Conservation (phyloP, 2,888 invertebrate species). For the Aphelenchoides bicaudatus region DNA sequence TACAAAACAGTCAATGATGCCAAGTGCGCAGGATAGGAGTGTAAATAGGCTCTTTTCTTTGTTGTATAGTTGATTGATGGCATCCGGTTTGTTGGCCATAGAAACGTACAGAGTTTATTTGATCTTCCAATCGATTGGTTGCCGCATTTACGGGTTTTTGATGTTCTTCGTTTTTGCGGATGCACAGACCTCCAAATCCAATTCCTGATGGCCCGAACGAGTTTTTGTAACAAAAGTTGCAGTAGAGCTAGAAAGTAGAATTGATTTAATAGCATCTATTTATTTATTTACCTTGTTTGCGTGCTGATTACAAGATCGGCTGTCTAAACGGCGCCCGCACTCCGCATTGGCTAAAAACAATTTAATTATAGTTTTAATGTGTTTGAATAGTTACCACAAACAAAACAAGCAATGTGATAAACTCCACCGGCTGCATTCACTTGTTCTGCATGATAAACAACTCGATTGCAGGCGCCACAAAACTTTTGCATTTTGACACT, state of each 20-base stretch:
- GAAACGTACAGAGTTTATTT: slow-evolving; percentile 10
- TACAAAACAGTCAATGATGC: no score
- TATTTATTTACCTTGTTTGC: slow-evolving; percentile 11
- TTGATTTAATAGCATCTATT: slow-evolving; percentile 1
- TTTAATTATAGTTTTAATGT: background rate
- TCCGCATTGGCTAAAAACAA: background rate
- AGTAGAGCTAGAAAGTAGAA: slow-evolving; percentile 16
- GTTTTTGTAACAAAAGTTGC: slow-evolving; percentile 21
- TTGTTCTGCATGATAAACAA: slow-evolving; percentile 20
- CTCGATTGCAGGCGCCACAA: slow-evolving; percentile 10
- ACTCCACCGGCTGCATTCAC: slow-evolving; percentile 12
- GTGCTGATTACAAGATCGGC: slow-evolving; percentile 16
- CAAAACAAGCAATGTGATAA: slow-evolving; percentile 13
- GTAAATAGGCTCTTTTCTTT: no score
- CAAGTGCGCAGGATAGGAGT: no score
- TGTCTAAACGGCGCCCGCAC: slow-evolving; percentile 17
- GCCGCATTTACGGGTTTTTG: slow-evolving; percentile 8
- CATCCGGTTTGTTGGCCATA: no score
- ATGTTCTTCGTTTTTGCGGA: background rate
- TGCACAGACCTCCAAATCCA: background rate
- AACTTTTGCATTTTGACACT: slow-evolving; percentile 1
- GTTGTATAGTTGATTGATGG: no score
- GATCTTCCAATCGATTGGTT: background rate
- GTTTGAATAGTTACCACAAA: slow-evolving; percentile 5
- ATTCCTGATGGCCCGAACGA: slow-evolving; percentile 14